Base-by-base conservation (phyloP, 2,888 invertebrate genomes). In the Orchesellides sinensis region DNA sequence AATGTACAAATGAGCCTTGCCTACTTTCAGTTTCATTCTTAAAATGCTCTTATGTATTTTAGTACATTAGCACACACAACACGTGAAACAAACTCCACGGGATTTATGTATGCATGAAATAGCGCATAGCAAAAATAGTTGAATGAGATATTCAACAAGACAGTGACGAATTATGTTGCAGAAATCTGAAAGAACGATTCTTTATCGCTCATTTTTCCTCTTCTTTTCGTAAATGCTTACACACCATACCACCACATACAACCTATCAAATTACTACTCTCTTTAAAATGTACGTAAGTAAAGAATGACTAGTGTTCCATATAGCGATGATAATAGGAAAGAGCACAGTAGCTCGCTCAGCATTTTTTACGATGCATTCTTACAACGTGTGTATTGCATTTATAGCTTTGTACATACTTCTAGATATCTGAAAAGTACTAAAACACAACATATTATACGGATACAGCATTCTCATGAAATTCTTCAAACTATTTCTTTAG, bases 161-260 rank as follows among this genome's bases (percentile, higher is more conserved):
- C 79, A 80, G 79, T 80, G 79, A 80, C 79, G 79, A 72, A 80
- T 80, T 80, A 32, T 49, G 72, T 52, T 80, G 72, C 72, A 80
- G 65, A 80, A 80, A 23, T 70, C 19, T 70, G 49, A 68, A 68
- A 5, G 49, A 68, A 29, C 21, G 17, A 68, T 68, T 68, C 68
- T 68, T 68, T 68, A 47, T 68, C 68, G 47, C 27, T 49, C 68
- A 68, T 63, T 52, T 75, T 63, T 25, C 14, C 68, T 29, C 17
- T 49, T 12, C 47, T 47, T n/a, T 56, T n/a, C 32, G 56, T 12
- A 56, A 56, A 25, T n/a, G 49, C 49, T 49, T 49, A 5, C 49
- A 21, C 21, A 59, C 29, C n/a, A n/a, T n/a, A n/a, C n/a, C n/a
- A n/a, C n/a, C n/a, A n/a, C n/a, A n/a, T n/a, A n/a, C n/a, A n/a